Evolutionary conservation across 2,797 vertebrate genomes (phyloP).

Genomic region (Buphagus erythrorhynchus): DNA sequence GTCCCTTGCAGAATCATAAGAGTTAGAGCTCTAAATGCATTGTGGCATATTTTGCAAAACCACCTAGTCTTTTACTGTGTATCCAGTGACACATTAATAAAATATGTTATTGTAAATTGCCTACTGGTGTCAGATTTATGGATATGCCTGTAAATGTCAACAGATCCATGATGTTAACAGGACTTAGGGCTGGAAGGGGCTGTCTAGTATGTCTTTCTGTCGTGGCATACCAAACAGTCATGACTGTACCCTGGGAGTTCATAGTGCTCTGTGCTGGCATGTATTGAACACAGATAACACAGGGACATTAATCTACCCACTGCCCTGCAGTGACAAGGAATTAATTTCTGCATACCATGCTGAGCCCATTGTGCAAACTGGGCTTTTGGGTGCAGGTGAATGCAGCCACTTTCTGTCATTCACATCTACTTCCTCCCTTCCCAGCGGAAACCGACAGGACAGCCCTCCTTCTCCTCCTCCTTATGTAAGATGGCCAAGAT

Average conservation of each 20-base stretch:
- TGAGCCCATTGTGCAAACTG: background rate
- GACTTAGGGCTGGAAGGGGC: background rate
- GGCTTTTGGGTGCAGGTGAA: accelerated
- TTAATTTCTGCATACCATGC: background rate
- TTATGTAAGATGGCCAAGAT: background rate
- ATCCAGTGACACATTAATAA: slow-evolving; percentile 46
- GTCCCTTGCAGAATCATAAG: background rate
- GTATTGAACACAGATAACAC: background rate
- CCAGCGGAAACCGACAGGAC: background rate
- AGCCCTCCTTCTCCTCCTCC: background rate
- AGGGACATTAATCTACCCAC: background rate
- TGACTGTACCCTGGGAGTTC: background rate
- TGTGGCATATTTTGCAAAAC: slow-evolving; percentile 13
- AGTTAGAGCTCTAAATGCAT: background rate
- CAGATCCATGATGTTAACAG: background rate
- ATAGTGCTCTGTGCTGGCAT: background rate
- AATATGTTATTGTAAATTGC: slow-evolving; percentile 30
- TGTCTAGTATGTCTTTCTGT: background rate
- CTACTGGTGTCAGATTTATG: slow-evolving; percentile 27
- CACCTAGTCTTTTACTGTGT: background rate
- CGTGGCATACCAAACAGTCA: accelerated
- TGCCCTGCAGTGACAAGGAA: background rate
- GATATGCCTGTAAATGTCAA: background rate
- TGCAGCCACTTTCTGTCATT: background rate
- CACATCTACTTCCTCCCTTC: background rate